Conservation (phyloP, 2,888 invertebrate genomes). For the Autographa pulchrina region DNA sequence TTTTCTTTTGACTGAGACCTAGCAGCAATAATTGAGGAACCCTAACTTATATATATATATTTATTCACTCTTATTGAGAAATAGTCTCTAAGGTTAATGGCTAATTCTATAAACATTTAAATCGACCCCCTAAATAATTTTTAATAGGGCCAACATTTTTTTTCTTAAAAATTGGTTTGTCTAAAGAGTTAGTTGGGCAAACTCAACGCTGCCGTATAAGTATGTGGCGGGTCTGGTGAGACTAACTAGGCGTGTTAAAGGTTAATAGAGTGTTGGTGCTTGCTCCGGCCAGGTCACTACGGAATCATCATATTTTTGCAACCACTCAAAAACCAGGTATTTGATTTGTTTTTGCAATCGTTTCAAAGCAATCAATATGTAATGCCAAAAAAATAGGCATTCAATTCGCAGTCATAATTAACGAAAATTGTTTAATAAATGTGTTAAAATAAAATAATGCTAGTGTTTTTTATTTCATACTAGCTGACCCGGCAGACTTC, state of each 20-base stretch:
- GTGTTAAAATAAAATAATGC: not conserved
- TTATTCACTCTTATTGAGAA: too few species aligned
- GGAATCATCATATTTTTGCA: not conserved
- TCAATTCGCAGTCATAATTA: not conserved
- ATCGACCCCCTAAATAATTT: too few species aligned
- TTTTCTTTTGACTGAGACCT: too few species aligned
- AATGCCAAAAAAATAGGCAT: not conserved
- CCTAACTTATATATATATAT: too few species aligned
- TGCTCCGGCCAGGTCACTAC: not conserved
- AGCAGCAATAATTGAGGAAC: too few species aligned
- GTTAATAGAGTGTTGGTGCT: constrained; percentile 7
- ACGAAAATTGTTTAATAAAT: too few species aligned
- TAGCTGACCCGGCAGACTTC: too few species aligned
- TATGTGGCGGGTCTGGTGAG: not conserved
- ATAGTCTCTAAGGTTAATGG: too few species aligned
- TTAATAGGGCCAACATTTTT: too few species aligned
- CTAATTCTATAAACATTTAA: too few species aligned
- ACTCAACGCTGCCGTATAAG: not conserved
- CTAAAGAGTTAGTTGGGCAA: not conserved
- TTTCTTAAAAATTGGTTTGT: too few species aligned
- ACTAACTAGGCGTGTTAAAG: constrained; percentile 2
- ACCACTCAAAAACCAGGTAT: not conserved
- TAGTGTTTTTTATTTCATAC: not conserved
- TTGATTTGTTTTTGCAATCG: not conserved
- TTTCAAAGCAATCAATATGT: not conserved